Evolutionary conservation across 2,113 vertebrate genomes (phyloP).

Genomic region (Orthochromis indermauri): DNA sequence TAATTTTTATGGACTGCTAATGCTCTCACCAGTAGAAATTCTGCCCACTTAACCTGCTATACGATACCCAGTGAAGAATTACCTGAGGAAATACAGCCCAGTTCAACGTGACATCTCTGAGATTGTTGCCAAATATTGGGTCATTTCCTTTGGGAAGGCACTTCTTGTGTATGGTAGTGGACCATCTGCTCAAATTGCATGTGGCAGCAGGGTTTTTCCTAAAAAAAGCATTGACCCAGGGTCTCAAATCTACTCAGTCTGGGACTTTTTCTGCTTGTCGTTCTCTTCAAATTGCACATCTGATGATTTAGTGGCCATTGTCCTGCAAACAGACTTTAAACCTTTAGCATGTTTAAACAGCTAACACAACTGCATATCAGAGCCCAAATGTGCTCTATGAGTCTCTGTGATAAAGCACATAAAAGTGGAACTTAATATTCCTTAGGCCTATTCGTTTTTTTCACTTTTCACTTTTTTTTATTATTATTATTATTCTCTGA

Average conservation of each 20-base stretch:
- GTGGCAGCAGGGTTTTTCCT: neutral
- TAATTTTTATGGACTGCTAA: neutral
- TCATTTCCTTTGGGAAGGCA: slow-evolving; percentile 31
- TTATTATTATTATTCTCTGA: neutral
- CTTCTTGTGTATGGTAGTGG: neutral
- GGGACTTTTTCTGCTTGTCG: neutral
- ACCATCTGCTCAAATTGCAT: slow-evolving; percentile 38
- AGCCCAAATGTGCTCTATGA: neutral
- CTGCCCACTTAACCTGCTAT: neutral
- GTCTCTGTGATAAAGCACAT: neutral
- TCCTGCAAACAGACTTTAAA: neutral
- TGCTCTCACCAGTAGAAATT: neutral
- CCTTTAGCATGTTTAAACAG: neutral
- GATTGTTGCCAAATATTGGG: slow-evolving; percentile 25
- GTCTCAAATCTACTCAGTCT: neutral
- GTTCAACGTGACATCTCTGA: neutral
- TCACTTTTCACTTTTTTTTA: slow-evolving; percentile 3
- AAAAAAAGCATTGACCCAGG: neutral
- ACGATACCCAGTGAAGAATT: neutral
- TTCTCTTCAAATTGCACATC: slow-evolving; percentile 1
- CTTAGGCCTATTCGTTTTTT: neutral
- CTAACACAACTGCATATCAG: neutral
- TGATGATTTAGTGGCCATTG: neutral
- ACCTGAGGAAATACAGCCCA: neutral
- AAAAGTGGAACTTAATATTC: neutral